Conservation (phyloP, 1,140 invertebrate species). For the Belonocnema kinseyi region DNA sequence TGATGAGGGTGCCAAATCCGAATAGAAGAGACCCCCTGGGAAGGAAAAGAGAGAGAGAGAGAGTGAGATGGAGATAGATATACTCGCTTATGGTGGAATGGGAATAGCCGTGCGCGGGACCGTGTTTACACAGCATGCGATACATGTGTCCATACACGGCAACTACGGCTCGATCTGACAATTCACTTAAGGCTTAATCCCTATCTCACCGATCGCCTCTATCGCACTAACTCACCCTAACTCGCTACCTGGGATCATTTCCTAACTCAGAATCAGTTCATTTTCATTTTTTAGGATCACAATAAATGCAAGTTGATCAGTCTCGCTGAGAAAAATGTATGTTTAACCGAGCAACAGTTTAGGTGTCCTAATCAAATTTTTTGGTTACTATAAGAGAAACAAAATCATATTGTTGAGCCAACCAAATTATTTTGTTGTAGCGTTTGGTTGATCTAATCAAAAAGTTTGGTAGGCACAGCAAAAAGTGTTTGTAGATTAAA, state of each 20-base stretch:
- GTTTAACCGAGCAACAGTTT: too few species aligned
- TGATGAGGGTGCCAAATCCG: conserved; percentile 54
- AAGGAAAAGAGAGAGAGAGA: conserved; percentile 42
- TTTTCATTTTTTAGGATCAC: too few species aligned
- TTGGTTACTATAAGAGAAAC: too few species aligned
- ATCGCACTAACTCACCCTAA: conserved; percentile 37
- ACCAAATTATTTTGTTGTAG: too few species aligned
- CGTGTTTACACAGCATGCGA: conserved; percentile 72
- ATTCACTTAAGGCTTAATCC: conserved; percentile 70
- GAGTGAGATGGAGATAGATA: conserved; percentile 51
- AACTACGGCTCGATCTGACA: conserved; percentile 64
- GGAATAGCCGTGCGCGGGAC: conserved; percentile 51
- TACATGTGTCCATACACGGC: conserved; percentile 69
- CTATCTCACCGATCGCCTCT: conserved; percentile 57
- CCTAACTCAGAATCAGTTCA: background rate
- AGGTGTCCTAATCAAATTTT: too few species aligned
- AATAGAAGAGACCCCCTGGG: conserved; percentile 49
- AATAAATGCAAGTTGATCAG: too few species aligned
- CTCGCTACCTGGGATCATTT: background rate
- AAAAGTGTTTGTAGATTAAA: too few species aligned
- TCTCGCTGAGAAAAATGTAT: too few species aligned
- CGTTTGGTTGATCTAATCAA: too few species aligned
- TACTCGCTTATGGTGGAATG: conserved; percentile 50
- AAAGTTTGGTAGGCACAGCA: too few species aligned
- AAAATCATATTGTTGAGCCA: too few species aligned